Evolutionary conservation across 2,113 vertebrate genomes (phyloP).

Genomic region (Pseudopodoces humilis): DNA sequence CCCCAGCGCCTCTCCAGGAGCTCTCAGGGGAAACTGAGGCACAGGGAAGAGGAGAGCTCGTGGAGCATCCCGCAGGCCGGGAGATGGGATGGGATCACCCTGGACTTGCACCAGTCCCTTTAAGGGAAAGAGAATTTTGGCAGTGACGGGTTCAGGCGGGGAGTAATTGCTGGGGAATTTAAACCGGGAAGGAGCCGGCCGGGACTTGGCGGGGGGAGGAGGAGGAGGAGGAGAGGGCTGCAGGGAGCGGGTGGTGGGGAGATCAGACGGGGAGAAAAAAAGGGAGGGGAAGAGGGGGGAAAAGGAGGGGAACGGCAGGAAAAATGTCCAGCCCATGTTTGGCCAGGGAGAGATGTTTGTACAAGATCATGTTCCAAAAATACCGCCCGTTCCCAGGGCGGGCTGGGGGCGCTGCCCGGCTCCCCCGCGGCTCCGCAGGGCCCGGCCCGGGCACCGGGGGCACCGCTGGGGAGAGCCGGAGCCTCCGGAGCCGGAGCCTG

Average conservation of each 20-base stretch:
- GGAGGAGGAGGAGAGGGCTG: neutral
- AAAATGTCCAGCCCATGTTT: slow-evolving; percentile 56
- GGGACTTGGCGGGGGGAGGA: too few species aligned
- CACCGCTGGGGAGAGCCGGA: neutral
- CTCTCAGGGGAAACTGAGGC: slow-evolving; percentile 10
- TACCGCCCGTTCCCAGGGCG: slow-evolving; percentile 41
- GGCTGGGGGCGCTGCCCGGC: neutral
- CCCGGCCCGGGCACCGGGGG: neutral
- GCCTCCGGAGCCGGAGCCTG: neutral
- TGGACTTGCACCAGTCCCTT: neutral
- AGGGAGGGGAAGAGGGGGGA: neutral
- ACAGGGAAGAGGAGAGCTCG: neutral
- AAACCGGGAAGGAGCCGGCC: neutral
- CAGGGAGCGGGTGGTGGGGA: neutral
- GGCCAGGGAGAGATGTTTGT: slow-evolving; percentile 52
- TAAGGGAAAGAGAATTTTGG: slow-evolving; percentile 16
- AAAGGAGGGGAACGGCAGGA: slow-evolving; percentile 8
- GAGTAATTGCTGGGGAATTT: slow-evolving; percentile 63
- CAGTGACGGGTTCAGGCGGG: neutral
- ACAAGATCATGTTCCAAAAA: slow-evolving; percentile 65
- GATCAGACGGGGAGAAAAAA: neutral
- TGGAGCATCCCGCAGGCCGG: neutral
- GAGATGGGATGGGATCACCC: fast-evolving
- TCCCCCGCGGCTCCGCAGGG: neutral
- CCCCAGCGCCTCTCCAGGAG: neutral